phyloP scores from a whole-genome alignment of 2,113 vertebrate genomes.

The Gobius niger region DNA sequence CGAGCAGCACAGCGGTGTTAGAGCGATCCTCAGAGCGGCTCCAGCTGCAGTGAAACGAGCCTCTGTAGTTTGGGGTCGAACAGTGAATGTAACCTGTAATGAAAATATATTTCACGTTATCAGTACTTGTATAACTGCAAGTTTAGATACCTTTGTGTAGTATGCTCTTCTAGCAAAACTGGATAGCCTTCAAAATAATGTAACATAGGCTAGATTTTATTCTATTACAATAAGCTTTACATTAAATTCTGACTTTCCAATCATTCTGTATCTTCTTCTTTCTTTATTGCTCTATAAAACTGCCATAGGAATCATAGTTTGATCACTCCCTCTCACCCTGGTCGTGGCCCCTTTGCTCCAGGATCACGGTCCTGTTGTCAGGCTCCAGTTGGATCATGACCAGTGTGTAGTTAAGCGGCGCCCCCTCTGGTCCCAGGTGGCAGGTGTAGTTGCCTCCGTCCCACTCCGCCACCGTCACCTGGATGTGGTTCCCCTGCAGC shows the following conservation, averaged over 20 bases:
- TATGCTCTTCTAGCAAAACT: no score
- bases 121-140: background rate
- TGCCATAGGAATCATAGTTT: background rate
- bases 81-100: constrained; percentile 68
- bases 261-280: no score
- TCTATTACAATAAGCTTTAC: no score
- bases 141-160: no score
- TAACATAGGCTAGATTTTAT: no score
- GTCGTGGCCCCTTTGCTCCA: constrained; percentile 31
- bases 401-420: constrained; percentile 72
- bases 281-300: no score
- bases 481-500: constrained; percentile 60
- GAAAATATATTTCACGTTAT: background rate
- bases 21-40: constrained; percentile 23
- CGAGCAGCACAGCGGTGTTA: constrained; percentile 47
- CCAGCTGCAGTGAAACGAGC: constrained; percentile 73
- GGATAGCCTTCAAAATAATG: no score
- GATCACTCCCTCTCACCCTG: constrained; percentile 20
- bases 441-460: constrained; percentile 76
- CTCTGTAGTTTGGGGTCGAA: constrained; percentile 66
- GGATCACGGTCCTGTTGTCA: constrained; percentile 53
- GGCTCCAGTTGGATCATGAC: constrained; percentile 62
- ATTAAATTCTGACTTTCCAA: no score
- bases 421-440: constrained; percentile 48
- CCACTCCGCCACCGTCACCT: constrained; percentile 55